These are phyloP conservation scores for Parascotia fuliginaria DNA, from an alignment of 2,888 invertebrate species.

Conservation along the genomic window DNA sequence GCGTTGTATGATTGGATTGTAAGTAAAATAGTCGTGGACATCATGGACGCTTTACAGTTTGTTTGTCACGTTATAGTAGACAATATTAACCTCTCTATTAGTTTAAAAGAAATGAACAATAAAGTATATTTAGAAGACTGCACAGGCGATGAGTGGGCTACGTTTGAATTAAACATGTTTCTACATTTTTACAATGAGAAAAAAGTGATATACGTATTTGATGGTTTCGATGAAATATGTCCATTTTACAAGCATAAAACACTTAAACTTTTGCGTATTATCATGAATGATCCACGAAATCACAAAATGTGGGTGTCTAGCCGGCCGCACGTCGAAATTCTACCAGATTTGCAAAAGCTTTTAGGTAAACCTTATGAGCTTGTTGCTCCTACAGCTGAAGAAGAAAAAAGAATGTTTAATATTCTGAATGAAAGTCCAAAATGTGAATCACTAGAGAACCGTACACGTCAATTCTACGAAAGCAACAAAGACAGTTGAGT, in stretches of 20 bases:
- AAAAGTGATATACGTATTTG: conserved; percentile 28
- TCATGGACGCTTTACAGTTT: conserved; percentile 3
- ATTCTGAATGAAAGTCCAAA: too few relatives aligned
- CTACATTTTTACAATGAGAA: conserved; percentile 17
- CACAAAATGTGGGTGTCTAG: not conserved
- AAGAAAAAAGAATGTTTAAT: too few relatives aligned
- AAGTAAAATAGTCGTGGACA: not conserved
- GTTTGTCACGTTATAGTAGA: conserved; percentile 1
- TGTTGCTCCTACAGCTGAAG: too few relatives aligned
- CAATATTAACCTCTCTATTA: not conserved
- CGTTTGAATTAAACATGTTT: conserved; percentile 14
- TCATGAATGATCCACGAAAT: not conserved
- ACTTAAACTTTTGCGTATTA: conserved; percentile 1
- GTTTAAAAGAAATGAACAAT: not conserved
- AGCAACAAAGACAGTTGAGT: too few relatives aligned
- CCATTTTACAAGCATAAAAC: conserved; percentile 21
- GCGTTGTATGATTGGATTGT: conserved; percentile 7
- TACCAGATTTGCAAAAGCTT: not conserved
- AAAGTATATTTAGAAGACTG: conserved; percentile 1
- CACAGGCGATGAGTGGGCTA: not conserved
- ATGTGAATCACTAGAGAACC: too few relatives aligned
- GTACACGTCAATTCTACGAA: too few relatives aligned
- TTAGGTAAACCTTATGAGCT: not conserved
- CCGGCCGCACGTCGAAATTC: not conserved
- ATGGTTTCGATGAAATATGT: conserved; percentile 11